Conservation (phyloP, 2,888 invertebrate species). For the Monochamus alternatus region DNA sequence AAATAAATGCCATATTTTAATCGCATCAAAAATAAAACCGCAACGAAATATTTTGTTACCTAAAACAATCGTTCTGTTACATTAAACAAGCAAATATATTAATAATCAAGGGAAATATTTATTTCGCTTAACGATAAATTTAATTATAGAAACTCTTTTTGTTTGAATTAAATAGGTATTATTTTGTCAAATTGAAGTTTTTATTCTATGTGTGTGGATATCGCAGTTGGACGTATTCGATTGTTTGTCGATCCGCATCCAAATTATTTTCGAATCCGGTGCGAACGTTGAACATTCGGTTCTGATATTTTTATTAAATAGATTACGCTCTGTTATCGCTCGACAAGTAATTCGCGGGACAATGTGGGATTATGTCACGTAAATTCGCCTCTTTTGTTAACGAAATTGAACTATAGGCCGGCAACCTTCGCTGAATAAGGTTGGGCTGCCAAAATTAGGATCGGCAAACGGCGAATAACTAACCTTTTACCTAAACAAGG, state of each 20-base stretch:
- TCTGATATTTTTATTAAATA: slow-evolving; percentile 22
- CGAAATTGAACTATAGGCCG: background rate
- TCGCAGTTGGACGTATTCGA: slow-evolving; percentile 10
- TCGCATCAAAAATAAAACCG: no score
- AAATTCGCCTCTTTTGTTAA: background rate
- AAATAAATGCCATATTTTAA: no score
- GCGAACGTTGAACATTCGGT: background rate
- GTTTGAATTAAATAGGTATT: no score
- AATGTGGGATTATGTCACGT: background rate
- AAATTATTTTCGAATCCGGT: slow-evolving; percentile 25
- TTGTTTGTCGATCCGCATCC: slow-evolving; percentile 17
- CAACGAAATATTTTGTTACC: no score
- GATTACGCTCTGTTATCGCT: background rate
- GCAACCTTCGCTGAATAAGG: background rate
- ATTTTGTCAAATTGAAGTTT: no score
- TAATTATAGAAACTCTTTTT: no score
- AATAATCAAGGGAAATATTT: no score
- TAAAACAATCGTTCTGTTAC: no score
- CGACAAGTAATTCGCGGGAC: background rate
- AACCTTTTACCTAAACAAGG: slow-evolving; percentile 2
- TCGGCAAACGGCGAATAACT: background rate
- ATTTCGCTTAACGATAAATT: no score
- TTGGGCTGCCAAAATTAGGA: background rate
- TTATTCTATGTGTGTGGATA: background rate
- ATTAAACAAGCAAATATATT: no score